Evolutionary conservation across 2,888 invertebrate species (phyloP).

Genomic region (Tetranychus piercei): DNA sequence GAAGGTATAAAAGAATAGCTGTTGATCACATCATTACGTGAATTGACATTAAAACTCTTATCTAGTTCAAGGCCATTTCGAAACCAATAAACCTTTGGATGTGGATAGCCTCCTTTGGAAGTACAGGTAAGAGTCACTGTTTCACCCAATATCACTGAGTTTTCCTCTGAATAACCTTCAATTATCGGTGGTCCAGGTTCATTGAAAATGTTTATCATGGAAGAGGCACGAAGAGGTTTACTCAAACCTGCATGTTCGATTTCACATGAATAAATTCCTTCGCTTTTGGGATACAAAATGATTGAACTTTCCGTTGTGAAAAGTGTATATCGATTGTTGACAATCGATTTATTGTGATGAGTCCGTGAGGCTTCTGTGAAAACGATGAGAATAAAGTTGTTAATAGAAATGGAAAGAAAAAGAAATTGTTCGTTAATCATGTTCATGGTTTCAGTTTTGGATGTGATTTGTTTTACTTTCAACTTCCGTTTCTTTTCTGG

Average conservation of each 20-base stretch:
- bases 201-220: slow-evolving; percentile 18
- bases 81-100: slow-evolving; percentile 20
- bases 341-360: slow-evolving; percentile 17
- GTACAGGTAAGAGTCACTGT: slow-evolving; percentile 19
- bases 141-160: slow-evolving; percentile 16
- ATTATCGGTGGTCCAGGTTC: slow-evolving; percentile 19
- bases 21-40: slow-evolving; percentile 28
- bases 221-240: slow-evolving; percentile 20
- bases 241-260: slow-evolving; percentile 20
- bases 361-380: slow-evolving; percentile 22
- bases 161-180: slow-evolving; percentile 19
- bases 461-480: no score
- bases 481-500: no score
- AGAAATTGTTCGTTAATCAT: background rate
- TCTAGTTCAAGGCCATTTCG: slow-evolving; percentile 22
- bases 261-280: slow-evolving; percentile 20
- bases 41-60: slow-evolving; percentile 13
- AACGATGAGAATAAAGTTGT: background rate
- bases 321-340: slow-evolving; percentile 18
- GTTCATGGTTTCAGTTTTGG: no score
- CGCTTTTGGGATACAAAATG: slow-evolving; percentile 24
- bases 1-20: slow-evolving; percentile 27
- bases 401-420: background rate
- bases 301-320: slow-evolving; percentile 23
- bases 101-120: slow-evolving; percentile 21